Evolutionary conservation across 2,113 vertebrate genomes (phyloP).

Genomic region (Calidris pygmaea): DNA sequence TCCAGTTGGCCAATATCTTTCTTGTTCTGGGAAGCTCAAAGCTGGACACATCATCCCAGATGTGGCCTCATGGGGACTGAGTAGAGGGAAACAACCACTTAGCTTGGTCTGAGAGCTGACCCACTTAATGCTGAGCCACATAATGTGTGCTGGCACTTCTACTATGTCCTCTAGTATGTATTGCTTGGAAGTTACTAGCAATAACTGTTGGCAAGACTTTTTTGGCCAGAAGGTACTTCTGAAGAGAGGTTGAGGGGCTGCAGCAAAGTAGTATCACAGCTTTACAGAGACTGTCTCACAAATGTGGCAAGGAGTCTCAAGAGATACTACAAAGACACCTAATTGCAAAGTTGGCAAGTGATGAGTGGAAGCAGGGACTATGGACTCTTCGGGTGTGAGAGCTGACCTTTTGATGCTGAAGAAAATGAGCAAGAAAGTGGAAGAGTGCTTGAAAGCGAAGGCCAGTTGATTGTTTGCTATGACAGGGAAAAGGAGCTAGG

Average conservation of each 20-base stretch:
- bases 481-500: neutral
- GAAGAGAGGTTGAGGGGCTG: neutral
- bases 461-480: neutral
- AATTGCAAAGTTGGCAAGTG: neutral
- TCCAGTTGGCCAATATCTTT: neutral
- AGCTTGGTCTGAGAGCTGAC: neutral
- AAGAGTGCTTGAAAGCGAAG: slow-evolving; percentile 33
- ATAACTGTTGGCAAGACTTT: neutral
- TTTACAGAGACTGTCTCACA: neutral
- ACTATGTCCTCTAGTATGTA: neutral
- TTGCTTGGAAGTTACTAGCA: neutral
- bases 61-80: neutral
- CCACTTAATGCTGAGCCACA: neutral
- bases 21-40: neutral
- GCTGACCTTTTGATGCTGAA: neutral
- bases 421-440: slow-evolving; percentile 5
- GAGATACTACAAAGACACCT: neutral
- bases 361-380: neutral
- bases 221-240: neutral
- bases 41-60: neutral
- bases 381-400: neutral
- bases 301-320: neutral
- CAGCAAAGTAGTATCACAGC: neutral
- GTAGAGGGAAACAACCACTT: neutral
- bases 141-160: neutral